Base-by-base conservation (phyloP, 2,797 vertebrate genomes). In the Propithecus deckenii region DNA sequence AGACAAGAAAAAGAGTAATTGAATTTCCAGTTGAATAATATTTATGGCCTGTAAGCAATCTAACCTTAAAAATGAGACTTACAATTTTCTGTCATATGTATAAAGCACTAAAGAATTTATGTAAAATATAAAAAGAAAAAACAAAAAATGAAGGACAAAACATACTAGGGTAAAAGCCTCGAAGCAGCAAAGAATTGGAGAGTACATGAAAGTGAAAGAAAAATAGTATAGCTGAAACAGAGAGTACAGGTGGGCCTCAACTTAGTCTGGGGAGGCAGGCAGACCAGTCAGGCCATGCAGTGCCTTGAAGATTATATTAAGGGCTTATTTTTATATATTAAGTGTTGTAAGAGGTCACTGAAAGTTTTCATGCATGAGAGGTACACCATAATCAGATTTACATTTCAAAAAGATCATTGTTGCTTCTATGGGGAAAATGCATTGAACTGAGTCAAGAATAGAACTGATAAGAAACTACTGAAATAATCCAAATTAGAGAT, bases 321-420 rank as follows among this genome's bases (percentile, higher is more conserved):
- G 38, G 25, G 22, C 30, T 41, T 80, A 3, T 38, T 92, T 96
- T 90, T 41, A 55, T 35, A 61, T 25, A 91, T 55, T 79, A 93
- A 95, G 13, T 91, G 30, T 52, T 81, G 35, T 32, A 22, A 20
- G 55, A 72, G 65, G 22, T 91, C 35, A 81, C n/a, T 71, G 63
- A 90, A 94, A 88, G 25, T 8, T 59, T 81, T 93, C 79, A 67
- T 9, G 38, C 38, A 55, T 79, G 50, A 78, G 17, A 86, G 22
- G 18, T 63, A 57, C 5, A 48, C 11, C 6, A 32, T 87, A 94
- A 90, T 83, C 43, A 90, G 32, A 75, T 80, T 79, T 79, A 89
- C 11, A 91, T 90, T 97, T 95, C 91, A 78, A 75, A 86, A 46
- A 41, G 41, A 41, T 32, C 22, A 30, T 81, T 92, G 32, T 93